Evolutionary conservation across 2,888 invertebrate genomes (phyloP).

Genomic region (Blastobasis adustella): DNA sequence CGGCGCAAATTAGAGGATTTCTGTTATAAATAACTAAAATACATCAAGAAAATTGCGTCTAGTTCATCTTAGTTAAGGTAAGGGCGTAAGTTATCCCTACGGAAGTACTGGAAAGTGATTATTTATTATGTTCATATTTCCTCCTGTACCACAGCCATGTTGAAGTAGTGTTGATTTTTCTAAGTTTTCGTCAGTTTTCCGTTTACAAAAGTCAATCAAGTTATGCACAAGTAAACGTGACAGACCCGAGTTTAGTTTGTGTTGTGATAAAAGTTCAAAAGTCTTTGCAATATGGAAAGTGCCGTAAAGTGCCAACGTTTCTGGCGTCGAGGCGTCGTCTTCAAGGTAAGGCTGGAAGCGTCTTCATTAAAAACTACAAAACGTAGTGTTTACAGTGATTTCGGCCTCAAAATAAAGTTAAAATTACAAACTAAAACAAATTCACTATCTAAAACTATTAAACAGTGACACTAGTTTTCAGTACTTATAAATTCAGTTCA

Average conservation of each 20-base stretch:
- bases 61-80: conserved; percentile 70
- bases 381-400: conserved; percentile 45
- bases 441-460: no score
- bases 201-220: conserved; percentile 59
- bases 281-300: conserved; percentile 70
- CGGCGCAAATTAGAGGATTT: conserved; percentile 60
- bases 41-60: conserved; percentile 67
- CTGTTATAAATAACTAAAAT: conserved; percentile 38
- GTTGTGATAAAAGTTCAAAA: conserved; percentile 70
- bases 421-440: no score
- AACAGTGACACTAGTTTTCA: no score
- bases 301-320: conserved; percentile 71
- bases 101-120: conserved; percentile 69
- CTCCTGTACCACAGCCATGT: conserved; percentile 74
- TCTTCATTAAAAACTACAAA: conserved; percentile 70
- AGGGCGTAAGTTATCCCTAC: conserved; percentile 71
- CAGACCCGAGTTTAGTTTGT: conserved; percentile 71
- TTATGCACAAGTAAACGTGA: conserved; percentile 71
- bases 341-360: conserved; percentile 74
- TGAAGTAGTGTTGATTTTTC: conserved; percentile 72
- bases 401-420: background rate
- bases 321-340: conserved; percentile 70
- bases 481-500: no score
- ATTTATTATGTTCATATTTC: conserved; percentile 72
- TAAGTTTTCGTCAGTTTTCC: conserved; percentile 68